Conservation (phyloP, 2,113 vertebrate genomes). For the Ranitomeya variabilis region DNA sequence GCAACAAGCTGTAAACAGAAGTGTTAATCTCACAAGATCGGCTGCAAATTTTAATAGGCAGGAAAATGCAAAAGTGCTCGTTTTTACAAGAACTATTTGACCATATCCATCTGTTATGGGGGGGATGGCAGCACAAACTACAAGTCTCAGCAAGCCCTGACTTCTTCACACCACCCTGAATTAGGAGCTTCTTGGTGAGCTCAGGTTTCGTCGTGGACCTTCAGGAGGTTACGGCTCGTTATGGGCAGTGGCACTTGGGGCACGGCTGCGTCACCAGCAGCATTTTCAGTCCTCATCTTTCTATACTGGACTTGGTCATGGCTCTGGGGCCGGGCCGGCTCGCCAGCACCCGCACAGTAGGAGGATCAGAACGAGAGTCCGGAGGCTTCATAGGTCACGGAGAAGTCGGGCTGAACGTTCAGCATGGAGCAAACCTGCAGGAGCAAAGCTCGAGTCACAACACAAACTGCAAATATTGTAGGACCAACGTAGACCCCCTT, state of each 20-base stretch:
- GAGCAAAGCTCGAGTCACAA: conserved; percentile 33
- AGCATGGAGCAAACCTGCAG: conserved; percentile 79
- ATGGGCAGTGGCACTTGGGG: background rate
- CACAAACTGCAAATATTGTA: too few species aligned
- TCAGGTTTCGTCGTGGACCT: background rate
- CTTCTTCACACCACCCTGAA: too few species aligned
- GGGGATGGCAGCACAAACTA: too few species aligned
- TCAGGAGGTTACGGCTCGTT: background rate
- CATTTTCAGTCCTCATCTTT: background rate
- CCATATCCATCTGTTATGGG: too few species aligned
- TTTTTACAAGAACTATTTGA: too few species aligned
- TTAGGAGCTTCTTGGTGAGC: background rate
- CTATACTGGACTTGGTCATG: background rate
- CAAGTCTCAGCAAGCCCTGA: too few species aligned
- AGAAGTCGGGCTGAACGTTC: conserved; percentile 73
- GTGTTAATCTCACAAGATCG: too few species aligned
- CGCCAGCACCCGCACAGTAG: background rate
- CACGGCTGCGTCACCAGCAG: background rate
- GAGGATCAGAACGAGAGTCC: conserved; percentile 71
- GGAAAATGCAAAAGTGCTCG: too few species aligned
- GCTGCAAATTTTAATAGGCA: too few species aligned
- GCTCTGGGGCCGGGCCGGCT: background rate
- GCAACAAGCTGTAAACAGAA: too few species aligned
- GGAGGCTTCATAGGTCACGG: conserved; percentile 59
- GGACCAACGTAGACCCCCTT: too few species aligned